Evolutionary conservation across 2,113 vertebrate species (phyloP), one percentile per base, ranked within the genome.

Genomic region (Sinocyclocheilus maitianheensis): DNA sequence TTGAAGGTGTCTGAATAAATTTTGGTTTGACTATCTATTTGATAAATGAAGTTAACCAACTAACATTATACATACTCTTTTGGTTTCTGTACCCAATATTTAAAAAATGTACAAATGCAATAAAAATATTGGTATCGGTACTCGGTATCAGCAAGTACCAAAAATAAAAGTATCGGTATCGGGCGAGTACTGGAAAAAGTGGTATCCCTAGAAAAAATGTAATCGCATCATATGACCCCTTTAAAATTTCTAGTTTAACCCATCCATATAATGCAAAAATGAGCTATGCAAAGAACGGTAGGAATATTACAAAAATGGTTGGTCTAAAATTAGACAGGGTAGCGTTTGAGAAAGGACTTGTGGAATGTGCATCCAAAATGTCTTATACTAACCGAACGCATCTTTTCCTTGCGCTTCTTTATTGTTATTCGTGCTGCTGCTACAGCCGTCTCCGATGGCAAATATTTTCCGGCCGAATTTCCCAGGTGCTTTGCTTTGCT

Each of bases 381-480:
- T 34, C 22, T 11, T 1, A 76, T n/a, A 84, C 84, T 79, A 34
- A 89, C 89, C 89, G 55, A 62, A 51, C n/a, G 7, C 4, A 4
- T 51, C 48, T 20, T 83, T 85, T 10, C 79, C 58, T 46, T 63
- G 67, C 22, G 51, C 18, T 22, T 83, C 72, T 16, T 3, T 69
- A 4, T 16, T 62, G 53, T 82, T 51, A 20, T 3, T 8, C 4
- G 76, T 63, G 84, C 30, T 86, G 46, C 65, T 85, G 2, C 63
- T 78, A 34, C 43, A 16, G 24, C 5, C 16, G 58, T 77, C 89
- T 88, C 87, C 87, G 11, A 87, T 62, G 1, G 89, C 77, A 43
- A 81, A 89, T 13, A 87, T 84, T 67, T 77, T 58, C 55, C 87
- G 88, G 34, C 24, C 83, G 72, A 85, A 84, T 85, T 88, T 86